Base-by-base conservation (phyloP, 2,797 vertebrate genomes). In the Eremophila alpestris region DNA sequence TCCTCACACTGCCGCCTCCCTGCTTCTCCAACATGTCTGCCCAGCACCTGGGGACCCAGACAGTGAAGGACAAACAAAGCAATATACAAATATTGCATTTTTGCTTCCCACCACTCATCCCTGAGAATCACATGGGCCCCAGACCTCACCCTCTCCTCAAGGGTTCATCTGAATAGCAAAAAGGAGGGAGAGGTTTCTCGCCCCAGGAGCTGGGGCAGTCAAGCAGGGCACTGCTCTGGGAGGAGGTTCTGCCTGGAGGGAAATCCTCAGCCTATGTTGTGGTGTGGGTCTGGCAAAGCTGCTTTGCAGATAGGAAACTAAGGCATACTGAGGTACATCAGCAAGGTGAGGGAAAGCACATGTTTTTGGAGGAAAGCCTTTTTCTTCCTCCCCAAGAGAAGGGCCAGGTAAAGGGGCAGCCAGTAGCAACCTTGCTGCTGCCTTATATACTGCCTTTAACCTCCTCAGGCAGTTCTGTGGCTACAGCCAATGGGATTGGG, bases 111-210 rank as follows among this genome's bases (percentile, higher is more conserved):
- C 24, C 7, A 3, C 59, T 59, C 60, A 87, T 93, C 79, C 74
- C 80, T 0, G 0, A 69, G 83, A 90, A 88, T 65, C 64, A 49
- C 4, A 7, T 2, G 2, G 58, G 86, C 82, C 93, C 59, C 52
- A 41, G 74, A 91, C 90, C 91, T 94, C 91, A 76, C 93, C 94
- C 91, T 91, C 59, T 88, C 85, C 93, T 54, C 14, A 84, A 87
- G 95, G 91, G 77, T 63, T 96, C 80, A 90, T 94, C 88, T 95
- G 73, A 96, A 93, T 93, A 82, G 80, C 83, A 93, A 95, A 94
- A 91, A 76, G 43, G 46, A 94, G 94, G 95, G 95, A 96, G 95
- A 93, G 73, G 91, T 90, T 94, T 88, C 63, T 93, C 0, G 1
- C 85, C 73, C 55, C 21, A 1, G 85, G 83, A 89, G 67, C 74